Evolutionary conservation across 2,113 vertebrate genomes (phyloP), one percentile per base, ranked within the genome.

Genomic region (Dissostichus mawsoni): DNA sequence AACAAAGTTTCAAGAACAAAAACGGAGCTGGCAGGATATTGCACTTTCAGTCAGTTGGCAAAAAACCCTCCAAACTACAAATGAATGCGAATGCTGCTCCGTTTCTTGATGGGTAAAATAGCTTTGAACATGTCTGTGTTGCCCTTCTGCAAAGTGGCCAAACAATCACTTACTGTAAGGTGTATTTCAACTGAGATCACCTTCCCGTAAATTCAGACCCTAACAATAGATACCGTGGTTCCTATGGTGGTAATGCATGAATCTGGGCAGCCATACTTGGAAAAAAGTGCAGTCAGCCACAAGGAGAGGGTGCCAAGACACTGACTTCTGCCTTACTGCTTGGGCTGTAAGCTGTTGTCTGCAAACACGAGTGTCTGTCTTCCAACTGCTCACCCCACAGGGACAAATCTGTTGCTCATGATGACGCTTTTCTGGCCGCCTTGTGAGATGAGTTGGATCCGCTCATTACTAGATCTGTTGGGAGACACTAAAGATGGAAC

Each of bases 311-410:
- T 51, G 53, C 71, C 61, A 75, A 75, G 20, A 67, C 3, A 2
- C 11, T n/a, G 56, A 74, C 41, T 58, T 67, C 61, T 58, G 63
- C 45, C 74, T 51, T 7, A 0, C 41, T 62, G 44, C 50, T 50
- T 17, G 55, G 56, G 23, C 61, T 45, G n/a, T 64, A 44, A 50
- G 56, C 68, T 68, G 58, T 74, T 81, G 64, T 78, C 59, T 81
- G 41, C 48, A 74, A 70, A 78, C 81, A 77, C 58, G 14, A 52
- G 2, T n/a, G 20, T 66, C 47, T 70, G 29, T 74, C 51, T 63
- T 83, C 58, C 73, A 77, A 61, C 51, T 76, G 72, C 58, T 80
- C 69, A 2, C 10, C 29, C 47, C 41, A 80, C 63, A 77, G 65
- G 53, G 65, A 66, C 68, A 56, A 74, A 64, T 66, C 68, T 72